phyloP scores from a whole-genome alignment of 2,888 invertebrate genomes.

The Podabrus alpinus region DNA sequence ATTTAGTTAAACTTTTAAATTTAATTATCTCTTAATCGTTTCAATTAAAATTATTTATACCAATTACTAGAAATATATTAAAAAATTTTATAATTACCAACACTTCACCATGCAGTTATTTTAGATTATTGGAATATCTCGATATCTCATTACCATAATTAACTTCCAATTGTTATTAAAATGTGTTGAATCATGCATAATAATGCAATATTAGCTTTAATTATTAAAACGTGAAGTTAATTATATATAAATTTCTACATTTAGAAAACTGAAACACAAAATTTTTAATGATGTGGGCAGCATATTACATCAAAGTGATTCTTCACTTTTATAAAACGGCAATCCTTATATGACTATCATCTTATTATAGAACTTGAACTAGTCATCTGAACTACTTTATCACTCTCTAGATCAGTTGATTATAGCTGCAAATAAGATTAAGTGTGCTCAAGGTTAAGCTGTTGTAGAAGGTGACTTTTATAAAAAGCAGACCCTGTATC shows the following conservation, averaged over 20 bases:
- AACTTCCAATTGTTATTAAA: neutral
- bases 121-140: neutral
- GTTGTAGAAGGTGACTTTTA: slow-evolving; percentile 26
- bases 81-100: neutral
- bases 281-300: neutral
- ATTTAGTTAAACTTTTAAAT: neutral
- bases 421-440: slow-evolving; percentile 22
- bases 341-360: neutral
- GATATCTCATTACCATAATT: neutral
- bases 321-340: neutral
- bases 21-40: neutral
- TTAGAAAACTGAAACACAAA: neutral
- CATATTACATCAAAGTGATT: neutral
- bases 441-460: slow-evolving; percentile 19
- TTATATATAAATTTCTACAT: neutral
- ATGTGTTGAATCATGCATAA: neutral
- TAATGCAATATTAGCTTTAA: neutral
- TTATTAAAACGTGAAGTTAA: neutral
- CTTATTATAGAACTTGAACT: slow-evolving; percentile 10
- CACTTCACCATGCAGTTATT: neutral
- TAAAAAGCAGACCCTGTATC: slow-evolving; percentile 24
- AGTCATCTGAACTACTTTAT: slow-evolving; percentile 10
- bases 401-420: slow-evolving; percentile 16
- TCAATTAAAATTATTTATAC: neutral
- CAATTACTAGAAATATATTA: neutral